Percentiles rank a stretch among this genome's conserved stretches.
phyloP scores from a whole-genome alignment of 2,888 invertebrate genomes.

The Parnassius apollo region DNA sequence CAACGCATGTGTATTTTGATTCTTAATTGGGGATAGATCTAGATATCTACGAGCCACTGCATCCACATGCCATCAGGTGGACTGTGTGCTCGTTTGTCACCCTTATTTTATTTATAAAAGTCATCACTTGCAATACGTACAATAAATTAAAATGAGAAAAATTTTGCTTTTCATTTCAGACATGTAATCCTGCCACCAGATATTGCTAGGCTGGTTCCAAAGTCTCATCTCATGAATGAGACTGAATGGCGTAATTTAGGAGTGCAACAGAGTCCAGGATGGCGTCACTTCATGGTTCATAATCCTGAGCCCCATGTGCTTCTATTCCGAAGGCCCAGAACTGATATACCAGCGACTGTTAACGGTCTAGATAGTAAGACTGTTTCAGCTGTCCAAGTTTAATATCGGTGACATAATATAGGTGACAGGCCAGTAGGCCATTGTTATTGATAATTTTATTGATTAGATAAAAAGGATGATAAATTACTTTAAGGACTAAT shows the following conservation, averaged over 20 bases:
- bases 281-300: slow-evolving; percentile 94
- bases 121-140: no score
- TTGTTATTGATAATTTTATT: not conserved
- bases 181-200: slow-evolving; percentile 95
- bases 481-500: no score
- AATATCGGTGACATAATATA: slow-evolving; percentile 29
- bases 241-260: slow-evolving; percentile 97
- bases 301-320: slow-evolving; percentile 94
- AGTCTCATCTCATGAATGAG: slow-evolving; percentile 95
- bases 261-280: slow-evolving; percentile 94
- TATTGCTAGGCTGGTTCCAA: slow-evolving; percentile 91
- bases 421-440: not conserved
- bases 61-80: no score
- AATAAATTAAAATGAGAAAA: no score
- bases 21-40: no score
- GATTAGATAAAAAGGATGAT: not conserved
- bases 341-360: slow-evolving; percentile 50
- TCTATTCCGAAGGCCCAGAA: slow-evolving; percentile 85
- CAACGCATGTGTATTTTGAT: no score
- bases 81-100: no score
- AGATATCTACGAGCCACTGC: no score
- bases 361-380: slow-evolving; percentile 59
- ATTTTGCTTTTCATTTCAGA: slow-evolving; percentile 66
- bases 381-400: slow-evolving; percentile 57
- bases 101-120: no score